Evolutionary conservation across 1,140 invertebrate species (phyloP), one percentile per base, ranked within the genome.

Genomic region (Drosophila subpulchrella): DNA sequence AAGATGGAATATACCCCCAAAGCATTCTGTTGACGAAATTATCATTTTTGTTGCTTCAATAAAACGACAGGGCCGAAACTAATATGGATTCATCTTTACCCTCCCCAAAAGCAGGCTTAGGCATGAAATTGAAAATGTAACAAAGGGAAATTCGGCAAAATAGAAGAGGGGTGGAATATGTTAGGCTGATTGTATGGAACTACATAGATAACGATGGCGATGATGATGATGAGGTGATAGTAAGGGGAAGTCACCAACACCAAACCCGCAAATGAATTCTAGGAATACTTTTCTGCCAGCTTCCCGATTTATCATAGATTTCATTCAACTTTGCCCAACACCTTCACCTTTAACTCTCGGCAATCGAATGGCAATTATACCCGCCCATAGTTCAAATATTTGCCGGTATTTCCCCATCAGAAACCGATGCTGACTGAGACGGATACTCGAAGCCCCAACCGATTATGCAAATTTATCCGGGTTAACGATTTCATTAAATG

Each of bases 11-110:
- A 61, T 70, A 36, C 55, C 46, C 38, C 65, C 61, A 32, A 32
- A 47, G 27, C 66, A 55, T 86, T 76, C 67, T 89, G 77, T 89
- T 80, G 83, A 89, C 67, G 57, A 80, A 88, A 89, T 88, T 88
- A 89, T 88, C 79, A 88, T 88, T 88, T 88, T 63, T 83, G 84
- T 89, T 89, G 75, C 84, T 80, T 89, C 84, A 89, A 89, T 89
- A 73, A 89, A 88, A 89, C 86, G 84, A 83, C 83, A 86, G 81
- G 76, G 66, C 83, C 63, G 75, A 89, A 88, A 83, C 83, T 89
- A 85, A 88, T 88, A 83, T 76, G 60, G 66, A 57, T 60, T 55
- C 51, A 48, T 39, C 42, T 73, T 67, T 50, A 48, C 34, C 32
- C 34, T 42, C 15, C 39, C 53, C 72, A 75, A 83, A 27, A 51